A percentile compares a stretch with the other conserved stretches of the same genome.
These are phyloP conservation scores for Thoracochromis brauschi DNA, from an alignment of 2,113 vertebrate genomes.

Conservation along the genomic window DNA sequence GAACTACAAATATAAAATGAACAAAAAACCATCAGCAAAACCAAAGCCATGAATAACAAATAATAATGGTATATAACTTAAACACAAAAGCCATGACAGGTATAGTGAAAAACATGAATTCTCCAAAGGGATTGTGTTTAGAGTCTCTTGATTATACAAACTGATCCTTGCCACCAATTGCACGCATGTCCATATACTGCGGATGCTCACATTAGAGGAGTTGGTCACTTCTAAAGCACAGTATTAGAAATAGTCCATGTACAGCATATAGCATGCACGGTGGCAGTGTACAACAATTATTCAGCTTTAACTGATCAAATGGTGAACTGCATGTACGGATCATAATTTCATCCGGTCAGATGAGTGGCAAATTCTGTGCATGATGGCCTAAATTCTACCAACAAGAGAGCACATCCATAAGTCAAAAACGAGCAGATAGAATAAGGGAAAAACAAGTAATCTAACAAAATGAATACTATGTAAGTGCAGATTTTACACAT, in stretches of 20 bases:
- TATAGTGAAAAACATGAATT: background rate
- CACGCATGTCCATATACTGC: background rate
- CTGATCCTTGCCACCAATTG: background rate
- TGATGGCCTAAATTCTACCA: background rate
- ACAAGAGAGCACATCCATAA: background rate
- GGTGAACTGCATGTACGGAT: background rate
- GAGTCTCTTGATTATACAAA: background rate
- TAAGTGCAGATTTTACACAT: background rate
- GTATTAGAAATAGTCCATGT: background rate
- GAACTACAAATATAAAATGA: background rate
- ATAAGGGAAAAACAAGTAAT: background rate
- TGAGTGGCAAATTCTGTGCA: background rate
- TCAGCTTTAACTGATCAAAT: background rate
- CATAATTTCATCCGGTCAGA: background rate
- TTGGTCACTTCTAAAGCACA: background rate
- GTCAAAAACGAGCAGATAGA: background rate
- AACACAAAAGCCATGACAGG: background rate
- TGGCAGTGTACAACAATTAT: background rate
- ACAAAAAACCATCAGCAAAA: background rate
- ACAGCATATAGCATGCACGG: background rate
- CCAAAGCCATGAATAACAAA: background rate
- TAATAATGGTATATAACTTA: background rate
- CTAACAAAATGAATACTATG: background rate
- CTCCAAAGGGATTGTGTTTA: background rate
- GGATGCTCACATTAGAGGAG: background rate